These are phyloP conservation scores for Colinus virginianus DNA, from an alignment of 2,113 vertebrate species.

Conservation along the genomic window DNA sequence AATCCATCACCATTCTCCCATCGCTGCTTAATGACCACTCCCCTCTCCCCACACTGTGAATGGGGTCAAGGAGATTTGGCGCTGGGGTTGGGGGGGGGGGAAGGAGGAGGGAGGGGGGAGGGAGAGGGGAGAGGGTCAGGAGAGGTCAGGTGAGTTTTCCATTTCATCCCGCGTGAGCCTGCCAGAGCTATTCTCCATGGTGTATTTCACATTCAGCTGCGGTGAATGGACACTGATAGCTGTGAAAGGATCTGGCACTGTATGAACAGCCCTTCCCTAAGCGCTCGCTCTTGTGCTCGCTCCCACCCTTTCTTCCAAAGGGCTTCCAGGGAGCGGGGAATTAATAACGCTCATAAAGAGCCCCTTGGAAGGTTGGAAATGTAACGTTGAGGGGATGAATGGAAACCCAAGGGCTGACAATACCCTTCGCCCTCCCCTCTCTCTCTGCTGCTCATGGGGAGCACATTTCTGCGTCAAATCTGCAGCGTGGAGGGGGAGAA, in stretches of 20 bases:
- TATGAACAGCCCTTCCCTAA: conserved; percentile 32
- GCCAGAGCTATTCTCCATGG: conserved; percentile 69
- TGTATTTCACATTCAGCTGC: conserved; percentile 32
- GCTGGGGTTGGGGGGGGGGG: not conserved
- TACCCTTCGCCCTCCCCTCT: not conserved
- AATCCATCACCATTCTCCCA: not conserved
- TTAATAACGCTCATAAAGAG: not conserved
- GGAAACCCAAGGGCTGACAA: not conserved
- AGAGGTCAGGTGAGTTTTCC: conserved; percentile 52
- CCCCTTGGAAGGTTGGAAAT: conserved; percentile 2
- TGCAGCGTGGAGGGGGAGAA: rapidly evolving
- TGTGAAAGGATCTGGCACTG: conserved; percentile 60
- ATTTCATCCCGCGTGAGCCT: not conserved
- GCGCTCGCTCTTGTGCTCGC: not conserved
- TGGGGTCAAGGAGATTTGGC: conserved; percentile 51
- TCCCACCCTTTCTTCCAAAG: conserved; percentile 47
- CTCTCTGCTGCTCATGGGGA: not conserved
- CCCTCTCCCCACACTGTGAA: not conserved
- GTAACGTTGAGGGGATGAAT: rapidly evolving
- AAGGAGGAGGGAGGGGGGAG: not conserved
- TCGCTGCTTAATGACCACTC: not conserved
- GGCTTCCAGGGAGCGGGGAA: conserved; percentile 22
- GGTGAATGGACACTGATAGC: conserved; percentile 57
- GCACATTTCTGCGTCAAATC: not conserved
- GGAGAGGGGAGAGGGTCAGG: conserved; percentile 41